Evolutionary conservation across 2,797 vertebrate genomes (phyloP), one percentile per base, ranked within the genome.

Genomic region (Tachyglossus aculeatus): DNA sequence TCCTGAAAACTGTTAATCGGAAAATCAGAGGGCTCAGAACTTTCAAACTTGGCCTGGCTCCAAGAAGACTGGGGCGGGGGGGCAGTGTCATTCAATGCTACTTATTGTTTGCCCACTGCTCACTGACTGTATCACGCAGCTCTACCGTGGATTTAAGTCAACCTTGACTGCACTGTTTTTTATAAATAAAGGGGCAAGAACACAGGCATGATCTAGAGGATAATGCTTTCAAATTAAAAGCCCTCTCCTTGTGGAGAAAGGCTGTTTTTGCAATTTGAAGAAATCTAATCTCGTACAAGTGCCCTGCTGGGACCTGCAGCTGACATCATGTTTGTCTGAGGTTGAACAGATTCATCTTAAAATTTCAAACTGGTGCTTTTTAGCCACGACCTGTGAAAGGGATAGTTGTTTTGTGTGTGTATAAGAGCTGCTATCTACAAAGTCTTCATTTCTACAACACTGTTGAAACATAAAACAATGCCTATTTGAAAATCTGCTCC

Each of bases 261-360:
- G 3, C 18, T 80, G 57, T 73, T 81, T 77, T 80, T 78, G 37
- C 68, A 80, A 85, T 86, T 79, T 81, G 78, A 83, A 84, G 78
- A 88, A 85, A 82, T 57, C 60, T 62, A 75, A 84, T 85, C 84
- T 81, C 47, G 53, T 61, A n/a, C 21, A 78, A 69, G 22, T 45
- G 37, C 37, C 74, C 50, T 80, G 57, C 54, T 82, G 77, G 38
- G 71, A 57, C 53, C 77, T n/a, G 69, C 41, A 43, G 22, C 72
- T 83, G 76, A 80, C 64, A 80, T 78, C 59, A 63, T 67, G 36
- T 81, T 80, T 82, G 62, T 85, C 76, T 71, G 81, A 75, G 70
- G 18, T 74, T 82, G 67, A 82, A 76, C 63, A 79, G 57, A 74
- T 75, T 87, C 71, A 83, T n/a, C n/a, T n/a, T n/a, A n/a, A n/a